phyloP scores from a whole-genome alignment of 2,113 vertebrate species.

The Dendrocopos noguchii region DNA sequence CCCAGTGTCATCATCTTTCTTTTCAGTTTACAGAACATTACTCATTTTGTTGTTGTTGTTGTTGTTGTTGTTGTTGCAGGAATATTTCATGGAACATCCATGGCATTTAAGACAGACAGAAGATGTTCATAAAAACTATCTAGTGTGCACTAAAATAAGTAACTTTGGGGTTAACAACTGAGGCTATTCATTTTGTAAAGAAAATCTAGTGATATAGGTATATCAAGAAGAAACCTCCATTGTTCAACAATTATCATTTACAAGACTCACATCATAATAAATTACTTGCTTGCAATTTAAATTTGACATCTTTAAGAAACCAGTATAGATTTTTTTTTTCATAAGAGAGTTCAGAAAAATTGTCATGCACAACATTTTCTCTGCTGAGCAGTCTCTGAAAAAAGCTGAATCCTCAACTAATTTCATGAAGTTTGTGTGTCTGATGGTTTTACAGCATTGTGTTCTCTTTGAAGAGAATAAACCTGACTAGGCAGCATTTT shows the following conservation, averaged over 20 bases:
- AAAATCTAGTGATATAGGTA: background rate
- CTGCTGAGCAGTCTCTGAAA: background rate
- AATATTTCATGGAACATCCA: background rate
- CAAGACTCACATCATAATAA: background rate
- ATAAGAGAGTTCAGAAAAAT: background rate
- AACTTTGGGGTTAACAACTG: background rate
- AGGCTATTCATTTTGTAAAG: background rate
- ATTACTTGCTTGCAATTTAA: background rate
- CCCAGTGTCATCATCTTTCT: background rate
- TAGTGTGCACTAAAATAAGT: background rate
- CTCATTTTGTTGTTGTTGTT: background rate
- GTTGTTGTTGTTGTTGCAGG: background rate
- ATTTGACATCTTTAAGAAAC: background rate
- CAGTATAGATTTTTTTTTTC: background rate
- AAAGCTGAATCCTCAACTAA: background rate
- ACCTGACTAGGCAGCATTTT: background rate
- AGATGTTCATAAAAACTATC: background rate
- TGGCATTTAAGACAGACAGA: background rate
- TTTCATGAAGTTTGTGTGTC: background rate
- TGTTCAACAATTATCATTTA: background rate
- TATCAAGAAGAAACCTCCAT: background rate
- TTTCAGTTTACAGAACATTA: background rate
- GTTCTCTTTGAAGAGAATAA: slow-evolving; percentile 7
- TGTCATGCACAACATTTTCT: background rate
- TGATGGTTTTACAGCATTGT: background rate